Conservation (phyloP, 2,888 invertebrate genomes). For the Cremastinae sp. region DNA sequence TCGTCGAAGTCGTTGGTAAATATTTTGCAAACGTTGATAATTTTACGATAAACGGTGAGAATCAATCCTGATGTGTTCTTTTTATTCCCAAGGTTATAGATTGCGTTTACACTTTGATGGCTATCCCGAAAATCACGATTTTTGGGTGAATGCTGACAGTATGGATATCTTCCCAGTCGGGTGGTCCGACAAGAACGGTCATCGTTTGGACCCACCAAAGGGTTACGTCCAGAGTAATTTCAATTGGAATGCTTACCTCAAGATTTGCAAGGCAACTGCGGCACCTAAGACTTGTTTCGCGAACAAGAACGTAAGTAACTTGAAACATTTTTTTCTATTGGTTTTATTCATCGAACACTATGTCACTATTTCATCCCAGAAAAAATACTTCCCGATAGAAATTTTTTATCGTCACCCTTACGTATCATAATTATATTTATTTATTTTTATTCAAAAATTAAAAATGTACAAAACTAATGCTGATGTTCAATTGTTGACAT, state of each 20-base stretch:
- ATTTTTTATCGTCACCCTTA: too few species aligned
- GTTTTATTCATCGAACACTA: background rate
- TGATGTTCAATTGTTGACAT: too few species aligned
- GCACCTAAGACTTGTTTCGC: constrained; percentile 90
- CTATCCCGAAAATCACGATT: constrained; percentile 93
- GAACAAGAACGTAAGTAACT: constrained; percentile 56
- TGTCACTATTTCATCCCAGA: too few species aligned
- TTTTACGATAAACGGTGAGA: too few species aligned
- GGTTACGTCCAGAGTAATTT: constrained; percentile 85
- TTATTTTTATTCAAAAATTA: too few species aligned
- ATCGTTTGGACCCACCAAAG: constrained; percentile 90
- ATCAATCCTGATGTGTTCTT: too few species aligned
- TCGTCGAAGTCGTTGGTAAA: constrained; percentile 86
- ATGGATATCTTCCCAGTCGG: constrained; percentile 94
- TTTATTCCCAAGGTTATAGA: constrained; percentile 84
- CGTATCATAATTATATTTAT: too few species aligned
- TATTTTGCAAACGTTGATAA: constrained; percentile 34
- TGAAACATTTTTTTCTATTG: background rate
- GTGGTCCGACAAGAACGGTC: constrained; percentile 94
- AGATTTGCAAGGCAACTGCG: constrained; percentile 87
- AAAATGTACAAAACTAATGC: too few species aligned
- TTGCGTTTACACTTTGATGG: constrained; percentile 95
- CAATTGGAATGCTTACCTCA: constrained; percentile 92
- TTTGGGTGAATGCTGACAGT: constrained; percentile 97
- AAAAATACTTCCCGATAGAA: too few species aligned